Evolutionary conservation across 1,140 invertebrate genomes (phyloP).

Genomic region (Dendroctonus valens): DNA sequence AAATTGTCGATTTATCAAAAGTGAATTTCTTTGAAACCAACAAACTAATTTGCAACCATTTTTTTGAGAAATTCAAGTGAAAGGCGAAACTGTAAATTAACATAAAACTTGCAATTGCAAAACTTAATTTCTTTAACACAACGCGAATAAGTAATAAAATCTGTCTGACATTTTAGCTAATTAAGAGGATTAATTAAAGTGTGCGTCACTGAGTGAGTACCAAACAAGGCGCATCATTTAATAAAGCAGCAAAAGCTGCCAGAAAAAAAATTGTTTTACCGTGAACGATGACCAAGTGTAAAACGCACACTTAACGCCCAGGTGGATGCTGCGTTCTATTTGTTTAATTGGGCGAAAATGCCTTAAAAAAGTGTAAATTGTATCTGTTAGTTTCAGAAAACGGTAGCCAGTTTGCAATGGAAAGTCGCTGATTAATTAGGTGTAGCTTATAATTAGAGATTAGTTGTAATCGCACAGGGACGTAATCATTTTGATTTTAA

Average conservation of each 20-base stretch:
- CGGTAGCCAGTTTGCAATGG: slow-evolving; percentile 5
- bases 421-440: slow-evolving; percentile 4
- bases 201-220: slow-evolving; percentile 6
- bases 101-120: too few species aligned
- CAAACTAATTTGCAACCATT: too few species aligned
- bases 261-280: slow-evolving; percentile 7
- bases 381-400: slow-evolving; percentile 20
- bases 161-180: too few species aligned
- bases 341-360: slow-evolving; percentile 30
- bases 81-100: too few species aligned
- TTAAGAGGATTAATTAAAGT: too few species aligned
- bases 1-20: too few species aligned
- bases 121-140: too few species aligned
- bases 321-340: slow-evolving; percentile 23
- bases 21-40: too few species aligned
- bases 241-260: slow-evolving; percentile 4
- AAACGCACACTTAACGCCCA: slow-evolving; percentile 13
- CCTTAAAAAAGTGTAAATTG: slow-evolving; percentile 20
- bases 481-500: not conserved
- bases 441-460: slow-evolving; percentile 8
- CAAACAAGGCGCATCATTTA: slow-evolving; percentile 25
- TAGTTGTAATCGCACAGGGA: slow-evolving; percentile 2
- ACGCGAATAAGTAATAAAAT: too few species aligned
- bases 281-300: slow-evolving; percentile 10
- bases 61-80: too few species aligned